Conservation (phyloP, 2,888 invertebrate genomes). For the Oligia strigilis region DNA sequence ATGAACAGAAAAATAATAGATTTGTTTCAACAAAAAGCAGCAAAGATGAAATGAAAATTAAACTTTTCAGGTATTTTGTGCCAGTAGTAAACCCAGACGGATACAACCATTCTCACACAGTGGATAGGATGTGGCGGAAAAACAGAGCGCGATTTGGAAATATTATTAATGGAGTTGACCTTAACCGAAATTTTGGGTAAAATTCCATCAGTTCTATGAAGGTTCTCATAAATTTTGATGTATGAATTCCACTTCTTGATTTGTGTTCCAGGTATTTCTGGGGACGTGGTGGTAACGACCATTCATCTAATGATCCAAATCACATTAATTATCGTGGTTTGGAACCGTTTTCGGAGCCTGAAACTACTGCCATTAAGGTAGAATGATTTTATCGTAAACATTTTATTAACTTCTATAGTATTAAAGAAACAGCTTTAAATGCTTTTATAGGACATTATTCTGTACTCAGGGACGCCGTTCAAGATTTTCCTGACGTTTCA, state of each 20-base stretch:
- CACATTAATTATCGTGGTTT: conserved; percentile 82
- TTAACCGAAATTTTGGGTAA: conserved; percentile 96
- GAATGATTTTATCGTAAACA: not conserved
- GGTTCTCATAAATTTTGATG: not conserved
- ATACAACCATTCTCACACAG: conserved; percentile 94
- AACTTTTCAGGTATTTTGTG: conserved; percentile 91
- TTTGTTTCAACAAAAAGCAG: not conserved
- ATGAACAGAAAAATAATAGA: not conserved
- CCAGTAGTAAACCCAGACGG: conserved; percentile 96
- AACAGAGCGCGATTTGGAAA: conserved; percentile 91
- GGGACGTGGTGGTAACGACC: conserved; percentile 72
- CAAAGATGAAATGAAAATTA: not conserved
- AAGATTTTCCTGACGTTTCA: conserved; percentile 86
- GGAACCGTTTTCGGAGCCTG: conserved; percentile 86
- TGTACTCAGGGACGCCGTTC: conserved; percentile 84
- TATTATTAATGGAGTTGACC: conserved; percentile 93
- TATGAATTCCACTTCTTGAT: conserved; percentile 1
- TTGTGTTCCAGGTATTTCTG: conserved; percentile 76
- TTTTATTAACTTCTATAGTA: not conserved
- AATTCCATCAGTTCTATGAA: too few species aligned
- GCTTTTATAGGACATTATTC: conserved; percentile 83
- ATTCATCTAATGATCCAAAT: conserved; percentile 77
- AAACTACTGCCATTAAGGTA: conserved; percentile 84
- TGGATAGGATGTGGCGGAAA: conserved; percentile 96
- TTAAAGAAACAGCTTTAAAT: conserved; percentile 22